phyloP scores from a whole-genome alignment of 2,888 invertebrate genomes.

The Caradrina kadenii region DNA sequence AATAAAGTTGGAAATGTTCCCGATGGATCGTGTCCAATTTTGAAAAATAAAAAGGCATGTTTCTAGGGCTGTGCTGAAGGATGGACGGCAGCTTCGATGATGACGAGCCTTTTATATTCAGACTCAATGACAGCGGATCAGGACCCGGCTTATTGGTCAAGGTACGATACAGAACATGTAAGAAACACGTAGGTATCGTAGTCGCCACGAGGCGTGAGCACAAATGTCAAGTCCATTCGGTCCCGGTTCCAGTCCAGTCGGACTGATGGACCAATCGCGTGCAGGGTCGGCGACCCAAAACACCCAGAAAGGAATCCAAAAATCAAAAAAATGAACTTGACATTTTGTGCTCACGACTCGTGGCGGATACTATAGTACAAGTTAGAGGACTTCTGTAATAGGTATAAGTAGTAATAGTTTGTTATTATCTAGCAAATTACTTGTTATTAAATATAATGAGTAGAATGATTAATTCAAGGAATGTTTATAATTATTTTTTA shows the following conservation, averaged over 20 bases:
- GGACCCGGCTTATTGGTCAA: slow-evolving; percentile 94
- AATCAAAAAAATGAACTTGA: too few species aligned
- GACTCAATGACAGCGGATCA: slow-evolving; percentile 93
- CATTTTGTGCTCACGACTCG: too few species aligned
- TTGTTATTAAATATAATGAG: slow-evolving; percentile 30
- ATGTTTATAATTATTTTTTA: slow-evolving; percentile 1
- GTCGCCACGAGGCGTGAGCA: too few species aligned
- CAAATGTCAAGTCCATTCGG: too few species aligned
- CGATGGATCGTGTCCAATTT: slow-evolving; percentile 35
- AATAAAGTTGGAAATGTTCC: slow-evolving; percentile 41
- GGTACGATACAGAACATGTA: slow-evolving; percentile 81
- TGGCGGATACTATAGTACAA: too few species aligned
- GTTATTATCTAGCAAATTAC: slow-evolving; percentile 12
- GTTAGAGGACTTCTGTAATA: slow-evolving; percentile 12
- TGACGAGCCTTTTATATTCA: slow-evolving; percentile 94
- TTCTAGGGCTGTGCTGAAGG: slow-evolving; percentile 58
- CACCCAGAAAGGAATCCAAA: too few species aligned
- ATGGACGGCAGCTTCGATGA: slow-evolving; percentile 85
- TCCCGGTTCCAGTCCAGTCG: too few species aligned
- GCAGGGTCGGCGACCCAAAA: too few species aligned
- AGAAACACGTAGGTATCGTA: slow-evolving; percentile 16
- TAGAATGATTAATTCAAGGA: slow-evolving; percentile 17
- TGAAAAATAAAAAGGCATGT: slow-evolving; percentile 49
- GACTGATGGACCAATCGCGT: too few species aligned
- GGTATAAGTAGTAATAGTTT: background rate